These are phyloP conservation scores for Gonocerus acuteangulatus DNA, from an alignment of 2,888 invertebrate species.

Conservation along the genomic window DNA sequence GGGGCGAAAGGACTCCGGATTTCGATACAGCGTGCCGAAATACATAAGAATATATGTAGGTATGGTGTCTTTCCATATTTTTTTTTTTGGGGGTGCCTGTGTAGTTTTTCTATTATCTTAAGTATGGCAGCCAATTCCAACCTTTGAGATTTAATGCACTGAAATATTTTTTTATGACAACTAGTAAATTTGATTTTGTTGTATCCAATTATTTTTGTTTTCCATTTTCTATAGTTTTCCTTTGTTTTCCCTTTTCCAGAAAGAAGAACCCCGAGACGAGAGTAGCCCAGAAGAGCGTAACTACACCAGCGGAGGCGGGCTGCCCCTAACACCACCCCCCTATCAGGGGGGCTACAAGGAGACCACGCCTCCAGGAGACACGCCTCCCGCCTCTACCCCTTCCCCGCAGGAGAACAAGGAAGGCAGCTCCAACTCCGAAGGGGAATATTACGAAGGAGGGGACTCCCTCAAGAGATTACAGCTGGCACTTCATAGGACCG, in stretches of 20 bases:
- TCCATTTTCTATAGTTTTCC: too few relatives aligned
- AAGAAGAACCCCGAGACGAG: conserved; percentile 33
- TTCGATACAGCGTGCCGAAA: too few relatives aligned
- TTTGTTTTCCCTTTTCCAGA: conserved; percentile 25
- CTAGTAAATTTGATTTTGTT: too few relatives aligned
- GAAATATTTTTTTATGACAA: too few relatives aligned
- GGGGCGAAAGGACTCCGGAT: too few relatives aligned
- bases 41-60: too few relatives aligned
- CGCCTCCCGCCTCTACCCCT: conserved; percentile 32
- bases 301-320: not conserved
- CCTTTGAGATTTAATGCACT: too few relatives aligned
- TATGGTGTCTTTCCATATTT: too few relatives aligned
- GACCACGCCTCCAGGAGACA: conserved; percentile 24
- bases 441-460: conserved; percentile 31
- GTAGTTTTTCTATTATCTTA: too few relatives aligned
- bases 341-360: not conserved
- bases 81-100: too few relatives aligned
- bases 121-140: too few relatives aligned
- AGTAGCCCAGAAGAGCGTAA: not conserved
- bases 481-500: conserved; percentile 42
- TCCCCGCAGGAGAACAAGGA: conserved; percentile 20
- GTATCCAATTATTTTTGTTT: too few relatives aligned
- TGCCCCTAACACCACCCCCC: not conserved
- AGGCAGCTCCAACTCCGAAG: conserved; percentile 29
- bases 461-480: conserved; percentile 42